Percentiles rank a stretch among this genome's conserved stretches.
phyloP scores from a whole-genome alignment of 2,797 vertebrate genomes.

The Macrochelys suwanniensis region DNA sequence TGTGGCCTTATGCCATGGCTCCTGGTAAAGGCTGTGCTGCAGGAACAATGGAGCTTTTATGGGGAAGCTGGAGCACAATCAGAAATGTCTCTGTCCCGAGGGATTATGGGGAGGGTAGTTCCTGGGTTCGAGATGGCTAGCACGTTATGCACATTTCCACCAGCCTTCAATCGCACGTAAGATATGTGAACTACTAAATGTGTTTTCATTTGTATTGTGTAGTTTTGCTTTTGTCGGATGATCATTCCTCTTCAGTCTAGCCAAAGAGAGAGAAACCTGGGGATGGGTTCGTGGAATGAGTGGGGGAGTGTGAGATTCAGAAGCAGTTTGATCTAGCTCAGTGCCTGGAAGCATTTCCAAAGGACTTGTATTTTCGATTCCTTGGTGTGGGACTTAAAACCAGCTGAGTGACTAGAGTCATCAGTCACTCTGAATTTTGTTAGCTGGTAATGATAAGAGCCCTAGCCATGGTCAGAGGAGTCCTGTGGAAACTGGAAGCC shows the following conservation, averaged over 20 bases:
- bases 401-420: not conserved
- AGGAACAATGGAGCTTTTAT: slow-evolving; percentile 78
- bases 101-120: slow-evolving; percentile 78
- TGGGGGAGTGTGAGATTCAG: not conserved
- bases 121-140: slow-evolving; percentile 78
- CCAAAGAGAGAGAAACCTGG: not conserved
- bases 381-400: not conserved
- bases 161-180: slow-evolving; percentile 73
- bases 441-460: not conserved
- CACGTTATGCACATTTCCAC: slow-evolving; percentile 72
- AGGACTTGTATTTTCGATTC: not conserved
- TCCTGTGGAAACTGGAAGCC: not conserved
- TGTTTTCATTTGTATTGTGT: slow-evolving; percentile 57
- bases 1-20: slow-evolving; percentile 73
- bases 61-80: slow-evolving; percentile 75
- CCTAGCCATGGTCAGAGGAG: not conserved
- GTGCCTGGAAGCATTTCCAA: not conserved
- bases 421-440: not conserved
- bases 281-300: slow-evolving; percentile 12
- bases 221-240: slow-evolving; percentile 47
- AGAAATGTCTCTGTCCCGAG: slow-evolving; percentile 62
- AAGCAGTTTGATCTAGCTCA: not conserved
- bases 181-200: slow-evolving; percentile 75
- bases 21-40: slow-evolving; percentile 74
- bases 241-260: slow-evolving; percentile 26